phyloP scores from a whole-genome alignment of 2,113 vertebrate species.

The Syrrhaptes paradoxus region DNA sequence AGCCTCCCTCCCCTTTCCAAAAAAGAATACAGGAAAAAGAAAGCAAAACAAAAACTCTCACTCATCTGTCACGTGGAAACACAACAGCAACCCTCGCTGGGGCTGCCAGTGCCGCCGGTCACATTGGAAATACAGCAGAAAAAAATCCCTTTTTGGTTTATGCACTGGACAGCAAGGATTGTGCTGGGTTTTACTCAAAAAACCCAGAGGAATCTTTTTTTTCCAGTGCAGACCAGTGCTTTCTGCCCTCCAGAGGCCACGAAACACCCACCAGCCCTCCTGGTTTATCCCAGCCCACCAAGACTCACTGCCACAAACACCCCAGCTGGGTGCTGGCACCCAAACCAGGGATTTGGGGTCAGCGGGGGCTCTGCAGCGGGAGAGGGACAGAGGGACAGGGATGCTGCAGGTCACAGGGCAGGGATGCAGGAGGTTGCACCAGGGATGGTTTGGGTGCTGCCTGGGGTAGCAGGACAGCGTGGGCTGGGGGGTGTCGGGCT shows the following conservation, averaged over 20 bases:
- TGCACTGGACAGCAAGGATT: neutral
- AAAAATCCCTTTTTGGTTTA: neutral
- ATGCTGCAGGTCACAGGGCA: neutral
- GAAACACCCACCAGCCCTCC: neutral
- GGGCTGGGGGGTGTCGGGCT: neutral
- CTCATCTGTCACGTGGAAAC: neutral
- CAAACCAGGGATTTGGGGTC: neutral
- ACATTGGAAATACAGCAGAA: neutral
- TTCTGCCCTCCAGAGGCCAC: neutral
- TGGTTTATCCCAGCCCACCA: neutral
- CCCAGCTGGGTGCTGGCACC: rapidly evolving
- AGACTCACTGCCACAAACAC: neutral
- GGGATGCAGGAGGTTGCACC: neutral
- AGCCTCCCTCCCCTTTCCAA: neutral
- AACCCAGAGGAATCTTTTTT: neutral
- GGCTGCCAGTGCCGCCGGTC: neutral
- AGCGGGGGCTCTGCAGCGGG: rapidly evolving
- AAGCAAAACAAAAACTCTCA: neutral
- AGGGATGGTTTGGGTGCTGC: neutral
- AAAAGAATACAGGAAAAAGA: neutral
- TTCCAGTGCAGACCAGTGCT: neutral
- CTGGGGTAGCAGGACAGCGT: neutral
- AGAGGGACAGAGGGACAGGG: neutral
- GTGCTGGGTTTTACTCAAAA: neutral
- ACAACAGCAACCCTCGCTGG: rapidly evolving